Evolutionary conservation across 2,797 vertebrate species (phyloP).

Genomic region (Natrix natrix): DNA sequence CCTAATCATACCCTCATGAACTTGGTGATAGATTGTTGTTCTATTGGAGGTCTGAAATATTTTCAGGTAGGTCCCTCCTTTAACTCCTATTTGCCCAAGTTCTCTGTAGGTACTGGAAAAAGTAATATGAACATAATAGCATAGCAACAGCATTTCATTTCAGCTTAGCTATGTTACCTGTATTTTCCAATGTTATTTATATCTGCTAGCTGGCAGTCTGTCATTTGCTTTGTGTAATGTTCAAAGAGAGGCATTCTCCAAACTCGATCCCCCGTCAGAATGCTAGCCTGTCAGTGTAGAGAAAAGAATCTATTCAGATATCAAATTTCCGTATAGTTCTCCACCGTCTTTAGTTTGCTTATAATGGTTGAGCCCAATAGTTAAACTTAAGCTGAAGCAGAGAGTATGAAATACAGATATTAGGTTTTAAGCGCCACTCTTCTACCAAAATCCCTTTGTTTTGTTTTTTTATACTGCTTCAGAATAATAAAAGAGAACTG

Average conservation of each 20-base stretch:
- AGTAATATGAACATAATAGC: not conserved
- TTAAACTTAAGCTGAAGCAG: not conserved
- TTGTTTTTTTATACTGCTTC: not conserved
- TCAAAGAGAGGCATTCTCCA: slow-evolving; percentile 99
- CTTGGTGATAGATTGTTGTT: not conserved
- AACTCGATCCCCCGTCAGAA: slow-evolving; percentile 92
- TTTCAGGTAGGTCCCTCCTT: not conserved
- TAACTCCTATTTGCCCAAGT: not conserved
- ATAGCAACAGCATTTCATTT: not conserved
- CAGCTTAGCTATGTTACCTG: slow-evolving; percentile 71
- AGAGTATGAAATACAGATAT: not conserved
- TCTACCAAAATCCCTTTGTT: not conserved
- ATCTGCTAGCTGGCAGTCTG: slow-evolving; percentile 89
- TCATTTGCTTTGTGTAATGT: slow-evolving; percentile 91
- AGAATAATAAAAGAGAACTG: not conserved
- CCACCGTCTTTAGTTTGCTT: not conserved
- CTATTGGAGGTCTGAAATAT: not conserved
- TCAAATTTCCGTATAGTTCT: not conserved
- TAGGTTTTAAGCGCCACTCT: not conserved
- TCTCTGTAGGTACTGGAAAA: not conserved
- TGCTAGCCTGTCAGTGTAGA: slow-evolving; percentile 80
- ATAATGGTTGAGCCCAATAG: not conserved
- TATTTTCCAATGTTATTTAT: slow-evolving; percentile 93
- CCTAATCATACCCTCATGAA: not conserved
- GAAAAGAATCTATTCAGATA: not conserved